Evolutionary conservation across 2,113 vertebrate species (phyloP).

Genomic region (Zosterops japonicus): DNA sequence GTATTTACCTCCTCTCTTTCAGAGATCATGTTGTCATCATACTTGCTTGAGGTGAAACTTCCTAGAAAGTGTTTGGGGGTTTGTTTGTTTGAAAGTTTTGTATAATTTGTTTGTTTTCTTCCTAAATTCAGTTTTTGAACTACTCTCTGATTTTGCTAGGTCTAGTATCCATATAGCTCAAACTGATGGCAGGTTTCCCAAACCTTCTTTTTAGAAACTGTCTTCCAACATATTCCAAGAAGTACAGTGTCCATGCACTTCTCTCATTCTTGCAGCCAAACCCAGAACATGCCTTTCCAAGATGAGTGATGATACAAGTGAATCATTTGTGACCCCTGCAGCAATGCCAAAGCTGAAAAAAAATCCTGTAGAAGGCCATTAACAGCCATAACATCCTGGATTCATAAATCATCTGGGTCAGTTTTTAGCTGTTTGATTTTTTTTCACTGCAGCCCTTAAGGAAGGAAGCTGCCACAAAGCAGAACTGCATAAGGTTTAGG

Average conservation of each 20-base stretch:
- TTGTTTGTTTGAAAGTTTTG: not conserved
- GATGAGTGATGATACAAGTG: not conserved
- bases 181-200: not conserved
- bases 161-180: not conserved
- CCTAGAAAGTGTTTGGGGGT: not conserved
- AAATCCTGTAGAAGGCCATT: not conserved
- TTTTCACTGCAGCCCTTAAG: not conserved
- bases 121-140: not conserved
- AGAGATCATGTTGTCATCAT: not conserved
- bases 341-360: not conserved
- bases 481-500: not conserved
- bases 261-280: not conserved
- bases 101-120: not conserved
- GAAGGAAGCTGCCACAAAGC: not conserved
- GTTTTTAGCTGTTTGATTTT: not conserved
- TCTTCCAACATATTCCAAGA: not conserved
- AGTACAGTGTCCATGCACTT: not conserved
- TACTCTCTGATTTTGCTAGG: not conserved
- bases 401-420: slow-evolving; percentile 19
- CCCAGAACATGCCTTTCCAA: not conserved
- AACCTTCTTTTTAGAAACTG: not conserved
- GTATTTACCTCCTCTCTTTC: not conserved
- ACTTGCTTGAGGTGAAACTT: not conserved
- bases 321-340: not conserved
- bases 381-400: not conserved